Evolutionary conservation across 2,888 invertebrate genomes (phyloP).

Genomic region (Sinotaia quadrata): DNA sequence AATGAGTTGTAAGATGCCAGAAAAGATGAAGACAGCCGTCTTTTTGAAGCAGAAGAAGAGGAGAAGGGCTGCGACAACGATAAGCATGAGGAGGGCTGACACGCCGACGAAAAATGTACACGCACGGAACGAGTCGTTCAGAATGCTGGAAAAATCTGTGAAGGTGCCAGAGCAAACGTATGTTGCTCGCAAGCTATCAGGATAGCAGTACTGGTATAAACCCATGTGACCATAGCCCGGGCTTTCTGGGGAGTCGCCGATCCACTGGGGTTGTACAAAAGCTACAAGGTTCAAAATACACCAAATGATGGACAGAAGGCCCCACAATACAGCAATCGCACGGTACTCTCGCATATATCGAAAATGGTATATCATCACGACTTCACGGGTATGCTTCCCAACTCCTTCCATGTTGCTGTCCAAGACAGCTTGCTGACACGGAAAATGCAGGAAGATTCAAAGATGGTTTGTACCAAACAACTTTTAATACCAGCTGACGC

Average conservation of each 20-base stretch:
- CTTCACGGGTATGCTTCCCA: slow-evolving; percentile 62
- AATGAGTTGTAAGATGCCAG: slow-evolving; percentile 94
- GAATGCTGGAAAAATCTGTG: slow-evolving; percentile 80
- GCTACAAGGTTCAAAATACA: slow-evolving; percentile 95
- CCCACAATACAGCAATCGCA: slow-evolving; percentile 97
- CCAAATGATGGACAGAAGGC: slow-evolving; percentile 96
- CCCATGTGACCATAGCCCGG: slow-evolving; percentile 90
- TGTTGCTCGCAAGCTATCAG: slow-evolving; percentile 41
- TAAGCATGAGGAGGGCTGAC: slow-evolving; percentile 85
- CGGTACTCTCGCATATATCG: slow-evolving; percentile 73
- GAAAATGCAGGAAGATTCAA: slow-evolving; percentile 8
- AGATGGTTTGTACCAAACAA: no score
- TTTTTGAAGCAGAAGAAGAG: slow-evolving; percentile 95
- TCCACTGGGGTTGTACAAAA: slow-evolving; percentile 87
- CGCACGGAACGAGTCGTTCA: slow-evolving; percentile 86
- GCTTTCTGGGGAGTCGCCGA: slow-evolving; percentile 70
- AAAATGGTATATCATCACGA: slow-evolving; percentile 61
- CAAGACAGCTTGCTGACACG: slow-evolving; percentile 4
- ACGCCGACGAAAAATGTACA: slow-evolving; percentile 91
- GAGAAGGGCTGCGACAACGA: slow-evolving; percentile 89
- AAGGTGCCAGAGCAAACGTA: slow-evolving; percentile 83
- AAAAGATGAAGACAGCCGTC: slow-evolving; percentile 91
- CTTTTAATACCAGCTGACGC: not conserved
- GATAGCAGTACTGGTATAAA: slow-evolving; percentile 87
- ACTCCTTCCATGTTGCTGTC: slow-evolving; percentile 38